Conservation (phyloP, 2,888 invertebrate genomes). For the Hyppa rectilinea region DNA sequence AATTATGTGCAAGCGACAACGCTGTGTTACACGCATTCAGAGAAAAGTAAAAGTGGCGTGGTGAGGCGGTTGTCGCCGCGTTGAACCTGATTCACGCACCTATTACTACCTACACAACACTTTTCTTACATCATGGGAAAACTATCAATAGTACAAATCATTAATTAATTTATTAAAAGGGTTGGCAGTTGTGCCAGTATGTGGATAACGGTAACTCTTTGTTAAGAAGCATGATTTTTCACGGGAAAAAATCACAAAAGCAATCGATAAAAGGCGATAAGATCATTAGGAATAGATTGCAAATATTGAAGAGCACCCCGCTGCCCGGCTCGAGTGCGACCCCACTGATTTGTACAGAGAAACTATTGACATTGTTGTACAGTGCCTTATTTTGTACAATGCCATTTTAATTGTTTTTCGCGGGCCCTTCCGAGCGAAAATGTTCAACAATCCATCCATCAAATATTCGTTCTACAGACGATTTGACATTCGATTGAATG, state of each 20-base stretch:
- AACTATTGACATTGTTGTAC: slow-evolving; percentile 73
- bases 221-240: slow-evolving; percentile 73
- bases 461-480: slow-evolving; percentile 83
- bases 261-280: slow-evolving; percentile 76
- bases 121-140: slow-evolving; percentile 71
- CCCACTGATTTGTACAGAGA: slow-evolving; percentile 70
- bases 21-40: slow-evolving; percentile 72
- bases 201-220: slow-evolving; percentile 80
- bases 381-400: slow-evolving; percentile 81
- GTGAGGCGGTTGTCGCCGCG: slow-evolving; percentile 74
- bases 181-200: slow-evolving; percentile 37
- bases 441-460: slow-evolving; percentile 82
- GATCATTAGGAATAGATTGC: slow-evolving; percentile 85
- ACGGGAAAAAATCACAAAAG: slow-evolving; percentile 71
- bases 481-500: slow-evolving; percentile 68
- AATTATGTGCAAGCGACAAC: slow-evolving; percentile 52
- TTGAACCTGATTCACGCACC: slow-evolving; percentile 62
- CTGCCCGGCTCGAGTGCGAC: slow-evolving; percentile 70
- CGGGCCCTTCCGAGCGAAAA: slow-evolving; percentile 78
- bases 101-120: slow-evolving; percentile 47
- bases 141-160: slow-evolving; percentile 28
- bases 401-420: slow-evolving; percentile 84
- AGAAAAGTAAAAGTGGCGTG: slow-evolving; percentile 88
- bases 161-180: slow-evolving; percentile 37
- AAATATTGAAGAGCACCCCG: slow-evolving; percentile 80